Conservation (phyloP, 2,797 vertebrate species). For the Psittacula echo region DNA sequence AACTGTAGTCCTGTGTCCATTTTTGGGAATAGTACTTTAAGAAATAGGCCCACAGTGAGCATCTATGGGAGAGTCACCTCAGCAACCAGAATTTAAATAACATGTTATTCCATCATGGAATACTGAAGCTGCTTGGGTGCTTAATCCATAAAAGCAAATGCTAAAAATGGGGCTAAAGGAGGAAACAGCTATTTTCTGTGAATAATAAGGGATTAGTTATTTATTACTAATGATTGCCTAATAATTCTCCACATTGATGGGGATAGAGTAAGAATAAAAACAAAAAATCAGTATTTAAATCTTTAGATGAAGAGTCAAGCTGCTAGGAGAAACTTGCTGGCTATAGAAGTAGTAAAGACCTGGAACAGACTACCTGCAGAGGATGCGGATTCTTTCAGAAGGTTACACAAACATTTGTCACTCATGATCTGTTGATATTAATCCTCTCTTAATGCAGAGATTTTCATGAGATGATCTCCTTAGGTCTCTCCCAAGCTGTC, state of each 20-base stretch:
- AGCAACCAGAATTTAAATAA: not conserved
- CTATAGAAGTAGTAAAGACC: not conserved
- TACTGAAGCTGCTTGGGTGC: not conserved
- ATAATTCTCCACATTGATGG: not conserved
- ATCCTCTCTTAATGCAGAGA: not conserved
- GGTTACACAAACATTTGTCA: not conserved
- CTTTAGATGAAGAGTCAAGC: not conserved
- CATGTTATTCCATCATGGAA: not conserved
- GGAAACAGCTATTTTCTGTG: not conserved
- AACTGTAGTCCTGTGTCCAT: not conserved
- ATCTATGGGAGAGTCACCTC: not conserved
- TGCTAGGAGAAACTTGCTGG: not conserved
- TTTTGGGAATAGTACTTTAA: conserved; percentile 6
- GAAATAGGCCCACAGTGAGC: not conserved
- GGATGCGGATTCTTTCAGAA: not conserved
- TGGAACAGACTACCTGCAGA: not conserved
- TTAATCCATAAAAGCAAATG: not conserved
- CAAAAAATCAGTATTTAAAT: not conserved
- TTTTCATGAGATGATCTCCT: not conserved
- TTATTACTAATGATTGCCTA: not conserved
- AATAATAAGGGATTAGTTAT: not conserved
- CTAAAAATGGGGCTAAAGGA: not conserved
- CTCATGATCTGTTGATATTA: not conserved
- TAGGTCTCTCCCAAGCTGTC: not conserved
- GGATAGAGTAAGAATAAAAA: not conserved